A percentile compares a stretch with the other conserved stretches of the same genome.
These are phyloP conservation scores for Lacanobia wlatinum DNA, from an alignment of 2,888 invertebrate species.

Conservation along the genomic window DNA sequence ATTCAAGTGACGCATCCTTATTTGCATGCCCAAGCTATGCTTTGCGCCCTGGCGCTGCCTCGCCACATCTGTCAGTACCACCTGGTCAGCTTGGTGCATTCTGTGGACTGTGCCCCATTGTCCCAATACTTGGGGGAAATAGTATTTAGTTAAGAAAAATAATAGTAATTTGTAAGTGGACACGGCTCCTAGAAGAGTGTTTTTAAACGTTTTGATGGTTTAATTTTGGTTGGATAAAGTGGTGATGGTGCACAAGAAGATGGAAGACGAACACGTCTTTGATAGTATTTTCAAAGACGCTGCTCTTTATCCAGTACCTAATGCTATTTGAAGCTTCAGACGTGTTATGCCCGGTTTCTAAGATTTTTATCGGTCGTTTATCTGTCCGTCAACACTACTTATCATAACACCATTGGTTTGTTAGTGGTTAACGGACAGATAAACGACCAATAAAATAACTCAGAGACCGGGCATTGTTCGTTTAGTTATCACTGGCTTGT, in stretches of 20 bases:
- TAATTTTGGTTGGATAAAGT: background rate
- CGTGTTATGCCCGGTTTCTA: no score
- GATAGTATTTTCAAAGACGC: background rate
- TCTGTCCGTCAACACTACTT: no score
- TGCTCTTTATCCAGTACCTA: background rate
- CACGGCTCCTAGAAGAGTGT: constrained; percentile 2
- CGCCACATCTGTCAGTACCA: constrained; percentile 65
- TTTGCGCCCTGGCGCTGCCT: constrained; percentile 27
- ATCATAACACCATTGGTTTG: no score
- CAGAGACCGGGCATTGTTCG: no score
- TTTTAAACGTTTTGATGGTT: background rate
- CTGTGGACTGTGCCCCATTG: constrained; percentile 46
- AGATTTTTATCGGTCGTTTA: no score
- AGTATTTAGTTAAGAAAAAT: constrained; percentile 49
- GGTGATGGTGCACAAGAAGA: background rate
- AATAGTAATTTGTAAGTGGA: constrained; percentile 33
- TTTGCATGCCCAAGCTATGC: constrained; percentile 54
- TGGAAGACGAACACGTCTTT: no score
- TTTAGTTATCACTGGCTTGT: background rate
- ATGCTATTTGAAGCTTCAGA: background rate
- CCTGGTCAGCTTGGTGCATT: constrained; percentile 63
- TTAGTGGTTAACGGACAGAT: no score
- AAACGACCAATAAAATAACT: no score
- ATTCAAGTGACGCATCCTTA: constrained; percentile 50
- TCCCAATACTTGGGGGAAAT: constrained; percentile 40